Conservation (phyloP, 2,797 vertebrate species). For the Falco peregrinus region DNA sequence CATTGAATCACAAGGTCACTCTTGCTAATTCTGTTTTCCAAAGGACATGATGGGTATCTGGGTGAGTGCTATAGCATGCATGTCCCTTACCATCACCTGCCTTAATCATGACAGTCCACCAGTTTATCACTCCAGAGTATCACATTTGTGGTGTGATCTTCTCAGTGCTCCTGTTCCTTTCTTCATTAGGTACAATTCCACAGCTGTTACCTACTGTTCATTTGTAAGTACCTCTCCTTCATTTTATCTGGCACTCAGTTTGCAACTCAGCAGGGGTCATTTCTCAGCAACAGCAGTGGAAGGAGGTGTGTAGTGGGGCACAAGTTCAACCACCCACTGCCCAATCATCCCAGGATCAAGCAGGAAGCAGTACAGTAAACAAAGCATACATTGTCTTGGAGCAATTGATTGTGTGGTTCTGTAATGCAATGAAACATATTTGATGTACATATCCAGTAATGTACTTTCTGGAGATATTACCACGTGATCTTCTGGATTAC, state of each 20-base stretch:
- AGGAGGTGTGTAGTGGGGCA: fast-evolving
- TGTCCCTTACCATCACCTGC: not conserved
- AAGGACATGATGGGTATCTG: not conserved
- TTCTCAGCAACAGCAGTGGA: not conserved
- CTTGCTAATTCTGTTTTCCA: not conserved
- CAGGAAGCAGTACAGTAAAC: not conserved
- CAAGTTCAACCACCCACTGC: not conserved
- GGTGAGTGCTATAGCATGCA: not conserved
- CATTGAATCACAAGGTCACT: not conserved
- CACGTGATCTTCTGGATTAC: not conserved
- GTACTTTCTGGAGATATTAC: not conserved
- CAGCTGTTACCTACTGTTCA: not conserved
- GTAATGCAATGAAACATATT: not conserved
- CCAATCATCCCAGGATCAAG: not conserved
- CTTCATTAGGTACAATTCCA: not conserved
- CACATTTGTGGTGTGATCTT: not conserved
- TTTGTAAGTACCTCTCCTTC: not conserved
- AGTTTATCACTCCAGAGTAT: not conserved
- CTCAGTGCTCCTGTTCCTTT: not conserved
- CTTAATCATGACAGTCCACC: not conserved
- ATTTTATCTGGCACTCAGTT: not conserved
- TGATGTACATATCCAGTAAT: not conserved
- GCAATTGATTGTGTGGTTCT: not conserved
- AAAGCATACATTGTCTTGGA: not conserved
- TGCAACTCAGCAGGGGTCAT: not conserved